phyloP scores from a whole-genome alignment of 2,888 invertebrate genomes.

The Chesias legatella region DNA sequence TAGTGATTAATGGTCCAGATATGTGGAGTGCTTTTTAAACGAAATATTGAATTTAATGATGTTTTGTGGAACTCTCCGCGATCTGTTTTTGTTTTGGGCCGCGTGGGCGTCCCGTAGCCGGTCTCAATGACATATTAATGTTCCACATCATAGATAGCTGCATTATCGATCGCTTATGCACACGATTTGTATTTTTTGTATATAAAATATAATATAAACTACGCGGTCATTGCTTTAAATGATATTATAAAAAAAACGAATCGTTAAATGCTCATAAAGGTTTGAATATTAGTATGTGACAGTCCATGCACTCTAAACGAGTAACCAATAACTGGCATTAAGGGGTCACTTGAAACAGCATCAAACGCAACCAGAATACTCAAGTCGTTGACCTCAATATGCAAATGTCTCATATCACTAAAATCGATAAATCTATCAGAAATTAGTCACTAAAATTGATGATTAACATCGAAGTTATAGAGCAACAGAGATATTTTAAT shows the following conservation, averaged over 20 bases:
- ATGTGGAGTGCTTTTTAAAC: conserved; percentile 79
- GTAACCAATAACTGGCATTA: conserved; percentile 75
- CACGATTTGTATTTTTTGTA: conserved; percentile 31
- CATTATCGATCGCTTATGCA: conserved; percentile 50
- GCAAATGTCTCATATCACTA: conserved; percentile 38
- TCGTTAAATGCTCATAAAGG: conserved; percentile 28
- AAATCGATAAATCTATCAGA: conserved; percentile 8
- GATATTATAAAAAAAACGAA: conserved; percentile 9
- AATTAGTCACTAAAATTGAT: conserved; percentile 19
- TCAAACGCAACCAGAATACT: conserved; percentile 63
- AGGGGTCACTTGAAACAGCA: conserved; percentile 72
- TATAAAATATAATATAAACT: conserved; percentile 29
- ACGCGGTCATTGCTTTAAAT: conserved; percentile 5
- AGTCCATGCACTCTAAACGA: conserved; percentile 64
- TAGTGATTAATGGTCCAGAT: conserved; percentile 79
- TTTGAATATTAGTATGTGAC: conserved; percentile 42
- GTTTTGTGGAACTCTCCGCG: conserved; percentile 66
- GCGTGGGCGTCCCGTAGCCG: conserved; percentile 55
- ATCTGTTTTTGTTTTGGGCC: conserved; percentile 58
- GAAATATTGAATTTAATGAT: conserved; percentile 79
- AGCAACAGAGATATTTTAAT: conserved; percentile 48
- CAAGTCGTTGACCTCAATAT: conserved; percentile 71
- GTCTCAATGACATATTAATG: conserved; percentile 51
- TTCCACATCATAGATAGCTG: conserved; percentile 49
- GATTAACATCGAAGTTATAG: conserved; percentile 31